phyloP scores from a whole-genome alignment of 2,888 invertebrate species.

The Patella depressa region DNA sequence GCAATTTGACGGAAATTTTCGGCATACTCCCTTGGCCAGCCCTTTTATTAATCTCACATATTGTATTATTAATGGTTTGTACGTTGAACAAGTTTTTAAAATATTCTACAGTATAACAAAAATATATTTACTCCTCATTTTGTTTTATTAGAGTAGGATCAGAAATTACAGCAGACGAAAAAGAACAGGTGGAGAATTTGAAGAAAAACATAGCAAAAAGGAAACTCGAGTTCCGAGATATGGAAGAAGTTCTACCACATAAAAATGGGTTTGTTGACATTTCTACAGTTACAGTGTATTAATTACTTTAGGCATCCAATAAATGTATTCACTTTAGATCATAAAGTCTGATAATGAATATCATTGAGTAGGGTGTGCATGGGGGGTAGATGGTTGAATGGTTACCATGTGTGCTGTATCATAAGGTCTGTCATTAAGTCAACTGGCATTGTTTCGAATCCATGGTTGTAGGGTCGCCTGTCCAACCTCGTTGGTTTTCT shows the following conservation, averaged over 20 bases:
- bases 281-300: neutral
- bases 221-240: conserved; percentile 88
- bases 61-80: neutral
- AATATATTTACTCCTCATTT: neutral
- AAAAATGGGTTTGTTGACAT: conserved; percentile 78
- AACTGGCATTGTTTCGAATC: no score
- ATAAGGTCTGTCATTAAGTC: no score
- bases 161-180: conserved; percentile 55
- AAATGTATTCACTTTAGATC: no score
- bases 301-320: no score
- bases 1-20: no score
- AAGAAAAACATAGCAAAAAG: conserved; percentile 86
- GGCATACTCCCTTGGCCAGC: neutral
- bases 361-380: no score
- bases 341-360: no score
- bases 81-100: neutral
- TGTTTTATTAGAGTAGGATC: conserved; percentile 17
- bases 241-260: conserved; percentile 93
- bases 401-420: no score
- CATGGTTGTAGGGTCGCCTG: no score
- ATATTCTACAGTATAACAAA: conserved; percentile 1
- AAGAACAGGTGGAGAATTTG: conserved; percentile 72
- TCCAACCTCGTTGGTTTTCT: no score
- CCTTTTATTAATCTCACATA: no score
- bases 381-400: no score